Percentiles rank a stretch among this genome's conserved stretches.
Evolutionary conservation across 2,113 vertebrate species (phyloP).

Genomic region (Arothron firmamentum): DNA sequence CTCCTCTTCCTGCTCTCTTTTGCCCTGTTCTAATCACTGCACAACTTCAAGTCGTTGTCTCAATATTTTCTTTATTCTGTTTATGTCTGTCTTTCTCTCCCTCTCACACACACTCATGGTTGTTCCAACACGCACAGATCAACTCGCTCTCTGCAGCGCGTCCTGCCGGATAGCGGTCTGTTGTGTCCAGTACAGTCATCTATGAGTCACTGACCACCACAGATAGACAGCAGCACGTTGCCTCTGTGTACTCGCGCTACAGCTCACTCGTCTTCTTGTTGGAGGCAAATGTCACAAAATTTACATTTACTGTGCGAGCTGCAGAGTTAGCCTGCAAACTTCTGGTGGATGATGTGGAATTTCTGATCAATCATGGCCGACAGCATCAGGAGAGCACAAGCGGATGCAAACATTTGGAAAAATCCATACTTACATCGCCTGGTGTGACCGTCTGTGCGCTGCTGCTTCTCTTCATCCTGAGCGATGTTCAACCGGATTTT

Average conservation of each 20-base stretch:
- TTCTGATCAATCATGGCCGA: neutral
- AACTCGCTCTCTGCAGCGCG: slow-evolving; percentile 34
- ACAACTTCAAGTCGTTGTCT: slow-evolving; percentile 19
- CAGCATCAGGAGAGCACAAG: slow-evolving; percentile 1
- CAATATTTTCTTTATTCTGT: neutral
- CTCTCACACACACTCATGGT: neutral
- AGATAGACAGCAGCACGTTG: slow-evolving; percentile 33
- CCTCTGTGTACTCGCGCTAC: neutral
- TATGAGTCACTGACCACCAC: slow-evolving; percentile 52
- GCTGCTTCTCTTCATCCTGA: slow-evolving; percentile 89
- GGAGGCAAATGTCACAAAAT: slow-evolving; percentile 16
- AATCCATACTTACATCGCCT: slow-evolving; percentile 77
- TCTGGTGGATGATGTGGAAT: neutral
- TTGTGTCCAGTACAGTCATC: slow-evolving; percentile 63
- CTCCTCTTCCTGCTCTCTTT: slow-evolving; percentile 15
- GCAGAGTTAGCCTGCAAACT: slow-evolving; percentile 14
- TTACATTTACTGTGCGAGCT: slow-evolving; percentile 17
- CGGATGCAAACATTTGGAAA: slow-evolving; percentile 9
- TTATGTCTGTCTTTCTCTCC: neutral
- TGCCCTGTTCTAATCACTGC: slow-evolving; percentile 9
- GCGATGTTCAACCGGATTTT: slow-evolving; percentile 20
- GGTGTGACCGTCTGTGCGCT: slow-evolving; percentile 83
- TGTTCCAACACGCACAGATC: slow-evolving; percentile 5
- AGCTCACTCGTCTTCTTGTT: neutral
- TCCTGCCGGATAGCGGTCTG: slow-evolving; percentile 49